Evolutionary conservation across 2,113 vertebrate genomes (phyloP), one percentile per base, ranked within the genome.

Genomic region (Lamprologus lemairii): DNA sequence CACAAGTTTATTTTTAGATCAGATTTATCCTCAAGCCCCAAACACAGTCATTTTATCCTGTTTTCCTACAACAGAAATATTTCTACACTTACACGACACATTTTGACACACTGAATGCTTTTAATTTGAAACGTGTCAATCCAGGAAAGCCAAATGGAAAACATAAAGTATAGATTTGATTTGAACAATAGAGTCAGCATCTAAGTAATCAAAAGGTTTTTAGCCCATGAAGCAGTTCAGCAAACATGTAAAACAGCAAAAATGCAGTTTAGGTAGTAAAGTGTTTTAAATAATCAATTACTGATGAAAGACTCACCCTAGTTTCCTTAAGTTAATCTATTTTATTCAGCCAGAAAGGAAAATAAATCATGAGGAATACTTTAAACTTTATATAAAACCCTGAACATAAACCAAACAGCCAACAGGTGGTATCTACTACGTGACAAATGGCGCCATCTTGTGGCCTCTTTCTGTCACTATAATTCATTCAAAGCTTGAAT

Each of bases 301-400:
- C 0, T 58, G 23, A 58, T 58, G 13, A 58, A 58, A 58, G 55
- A 28, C 1, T 5, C 0, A 58, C 55, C 55, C 13, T 28, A 58
- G 7, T 58, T 58, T 58, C 23, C 55, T 58, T 58, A 58, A 58
- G 55, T 16, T 58, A 58, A 58, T 58, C 0, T 9, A 9, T 58
- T 58, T 58, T 58, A 28, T 58, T 28, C 55, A 58, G 13, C 55
- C 55, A 58, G 55, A 58, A 58, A 58, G 13, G 55, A 2, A 28
- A 55, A 4, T 7, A 55, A 55, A 55, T 23, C 4, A 23, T 13
- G 53, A 55, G 2, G 23, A 58, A 58, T 28, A 0, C 23, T 58
- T 58, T 28, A 28, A 58, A 58, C 13, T 58, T 58, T 58, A 16
- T 2, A 58, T 28, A 58, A 58, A 58, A 28, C 13, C 1, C 23